Base-by-base conservation (phyloP, 1,140 invertebrate genomes). In the Mamestra configurata region DNA sequence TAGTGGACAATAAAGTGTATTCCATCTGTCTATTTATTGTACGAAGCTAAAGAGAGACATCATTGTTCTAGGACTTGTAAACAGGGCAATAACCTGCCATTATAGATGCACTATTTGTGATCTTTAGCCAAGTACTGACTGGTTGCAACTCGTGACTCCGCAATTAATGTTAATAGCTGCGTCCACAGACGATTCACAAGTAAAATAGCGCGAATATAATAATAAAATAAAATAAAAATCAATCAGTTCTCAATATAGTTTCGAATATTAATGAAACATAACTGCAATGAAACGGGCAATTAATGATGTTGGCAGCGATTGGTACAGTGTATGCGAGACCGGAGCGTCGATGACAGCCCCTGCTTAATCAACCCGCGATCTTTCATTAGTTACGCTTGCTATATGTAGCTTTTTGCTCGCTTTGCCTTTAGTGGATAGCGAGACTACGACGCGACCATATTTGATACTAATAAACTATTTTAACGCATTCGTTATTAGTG, bases 241-340 rank as follows among this genome's bases (percentile, higher is more conserved):
- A 79, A 82, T 86, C 75, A 77, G 66, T 76, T 76, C 85, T 86
- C 81, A 82, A 90, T 90, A 86, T 91, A 90, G 84, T 89, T 84
- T 87, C 75, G 85, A 85, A 90, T 93, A 91, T 90, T 92, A 93
- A 93, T 93, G 86, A 90, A 89, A 90, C 83, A 90, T 89, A 85
- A 87, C 80, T 75, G 87, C 89, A 88, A 90, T 93, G 91, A 92
- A 92, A 89, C 85, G 90, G 86, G 75, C 90, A 92, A 93, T 92
- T 94, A 92, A 93, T 91, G 88, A 88, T 83, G 83, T 87, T 89
- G 88, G 87, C 86, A 89, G 79, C 10, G 35, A 78, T 81, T 82
- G 79, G 68, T 79, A 75, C 77, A 77, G 40, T 59, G 72, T 59
- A 79, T 70, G 76, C 81, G 64, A 78, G 71, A 82, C 80, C 82